Percentiles rank a stretch among this genome's conserved stretches.
Conservation (phyloP, 2,797 vertebrate genomes). For the Oreortyx pictus region DNA sequence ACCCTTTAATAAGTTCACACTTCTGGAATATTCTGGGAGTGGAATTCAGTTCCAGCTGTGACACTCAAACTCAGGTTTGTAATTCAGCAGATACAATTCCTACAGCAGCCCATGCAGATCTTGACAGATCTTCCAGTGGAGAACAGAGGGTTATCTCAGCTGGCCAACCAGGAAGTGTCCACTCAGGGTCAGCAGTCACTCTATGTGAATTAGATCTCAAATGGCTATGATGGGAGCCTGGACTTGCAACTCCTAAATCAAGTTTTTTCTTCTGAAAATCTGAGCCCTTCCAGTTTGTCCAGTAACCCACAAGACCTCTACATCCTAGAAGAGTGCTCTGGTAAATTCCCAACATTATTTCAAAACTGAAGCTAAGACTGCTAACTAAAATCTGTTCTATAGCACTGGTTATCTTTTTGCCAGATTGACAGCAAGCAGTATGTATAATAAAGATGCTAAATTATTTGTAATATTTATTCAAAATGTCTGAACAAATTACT, state of each 20-base stretch:
- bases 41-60: background rate
- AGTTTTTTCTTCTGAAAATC: background rate
- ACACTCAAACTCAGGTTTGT: background rate
- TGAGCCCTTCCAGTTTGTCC: background rate
- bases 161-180: background rate
- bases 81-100: background rate
- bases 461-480: conserved; percentile 36
- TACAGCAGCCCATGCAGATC: background rate
- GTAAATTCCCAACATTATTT: background rate
- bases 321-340: background rate
- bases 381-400: background rate
- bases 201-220: background rate
- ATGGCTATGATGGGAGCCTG: background rate
- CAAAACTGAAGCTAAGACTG: background rate
- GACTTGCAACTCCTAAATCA: background rate
- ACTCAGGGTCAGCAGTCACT: background rate
- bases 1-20: background rate
- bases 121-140: background rate
- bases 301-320: background rate
- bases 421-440: background rate
- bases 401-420: background rate
- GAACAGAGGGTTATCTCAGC: background rate
- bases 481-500: conserved; percentile 41
- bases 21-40: background rate
- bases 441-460: conserved; percentile 7